Conservation (phyloP, 2,113 vertebrate genomes). For the Calyptomena viridis region DNA sequence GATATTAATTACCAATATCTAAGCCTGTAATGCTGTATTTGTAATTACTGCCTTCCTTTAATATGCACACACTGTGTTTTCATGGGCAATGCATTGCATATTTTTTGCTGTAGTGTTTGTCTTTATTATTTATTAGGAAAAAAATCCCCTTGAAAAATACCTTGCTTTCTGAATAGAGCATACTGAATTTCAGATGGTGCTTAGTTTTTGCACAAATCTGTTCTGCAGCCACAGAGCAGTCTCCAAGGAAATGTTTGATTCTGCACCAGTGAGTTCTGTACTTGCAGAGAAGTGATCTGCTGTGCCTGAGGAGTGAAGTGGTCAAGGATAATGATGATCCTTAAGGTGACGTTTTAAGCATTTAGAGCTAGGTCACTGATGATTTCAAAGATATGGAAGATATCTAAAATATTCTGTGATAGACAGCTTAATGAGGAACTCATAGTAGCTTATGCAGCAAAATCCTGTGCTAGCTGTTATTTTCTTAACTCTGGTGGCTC, state of each 20-base stretch:
- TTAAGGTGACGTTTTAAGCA: background rate
- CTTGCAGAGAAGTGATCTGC: background rate
- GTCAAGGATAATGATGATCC: background rate
- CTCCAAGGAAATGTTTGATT: background rate
- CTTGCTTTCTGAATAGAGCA: background rate
- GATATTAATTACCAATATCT: background rate
- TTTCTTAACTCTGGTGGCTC: slow-evolving; percentile 40
- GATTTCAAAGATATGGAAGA: background rate
- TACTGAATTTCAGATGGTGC: background rate
- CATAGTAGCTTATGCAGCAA: slow-evolving; percentile 30
- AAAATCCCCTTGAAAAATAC: background rate
- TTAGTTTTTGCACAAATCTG: background rate
- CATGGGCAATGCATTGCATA: rapidly evolving
- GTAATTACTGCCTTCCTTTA: background rate
- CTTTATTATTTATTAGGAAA: background rate
- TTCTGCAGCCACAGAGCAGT: background rate
- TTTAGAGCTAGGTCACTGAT: background rate
- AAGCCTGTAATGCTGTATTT: background rate
- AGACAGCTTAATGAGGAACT: background rate
- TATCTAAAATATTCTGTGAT: background rate
- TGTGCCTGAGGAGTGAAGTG: background rate
- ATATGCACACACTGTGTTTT: background rate
- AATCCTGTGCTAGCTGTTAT: slow-evolving; percentile 22
- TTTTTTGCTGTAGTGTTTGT: background rate
- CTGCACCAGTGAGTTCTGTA: background rate